Evolutionary conservation across 2,888 invertebrate species (phyloP), one percentile per base, ranked within the genome.

Genomic region (Xylocampa areola): DNA sequence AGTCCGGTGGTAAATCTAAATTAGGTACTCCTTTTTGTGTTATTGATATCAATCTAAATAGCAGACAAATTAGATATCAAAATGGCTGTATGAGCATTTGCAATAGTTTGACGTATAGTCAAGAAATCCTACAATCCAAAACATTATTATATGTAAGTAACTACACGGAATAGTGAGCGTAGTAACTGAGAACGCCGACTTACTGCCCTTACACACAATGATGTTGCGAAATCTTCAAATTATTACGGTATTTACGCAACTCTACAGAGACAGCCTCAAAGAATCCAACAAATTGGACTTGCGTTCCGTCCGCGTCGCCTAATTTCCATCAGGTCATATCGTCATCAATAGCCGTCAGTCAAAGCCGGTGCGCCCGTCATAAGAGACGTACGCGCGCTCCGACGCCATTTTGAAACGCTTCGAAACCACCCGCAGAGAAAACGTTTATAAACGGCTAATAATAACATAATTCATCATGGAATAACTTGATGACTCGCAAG

Each of bases 351-450:
- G 23, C 44, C 51, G 37, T 47, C 64, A 70, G 63, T 69, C 77
- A 79, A 60, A 77, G 48, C 61, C 43, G 59, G 54, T 58, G 52
- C 68, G 73, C 51, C 67, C 50, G 61, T 51, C 52, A 55, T 50
- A 48, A 57, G 67, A 77, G 77, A 79, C 82, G 84, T 72, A 64
- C 40, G 23, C 30, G 25, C 49, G 29, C 39, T 64, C 47, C 37
- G 37, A 55, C 49, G 43, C 65, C 57, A 66, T 60, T 36, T 69
- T 55, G 43, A 16, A 59, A 37, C 57, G 47, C 45, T 51, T 41
- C 29, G 32, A 62, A 54, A 79, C 80, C 88, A 76, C 88, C 83
- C 87, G 87, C 88, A 73, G 74, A 83, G 88, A 75, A 66, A 77
- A 73, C 77, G 55, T 68, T 78, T 71, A 57, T 75, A 77, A 76